phyloP scores from a whole-genome alignment of 2,888 invertebrate genomes.

The Blera fallax region DNA sequence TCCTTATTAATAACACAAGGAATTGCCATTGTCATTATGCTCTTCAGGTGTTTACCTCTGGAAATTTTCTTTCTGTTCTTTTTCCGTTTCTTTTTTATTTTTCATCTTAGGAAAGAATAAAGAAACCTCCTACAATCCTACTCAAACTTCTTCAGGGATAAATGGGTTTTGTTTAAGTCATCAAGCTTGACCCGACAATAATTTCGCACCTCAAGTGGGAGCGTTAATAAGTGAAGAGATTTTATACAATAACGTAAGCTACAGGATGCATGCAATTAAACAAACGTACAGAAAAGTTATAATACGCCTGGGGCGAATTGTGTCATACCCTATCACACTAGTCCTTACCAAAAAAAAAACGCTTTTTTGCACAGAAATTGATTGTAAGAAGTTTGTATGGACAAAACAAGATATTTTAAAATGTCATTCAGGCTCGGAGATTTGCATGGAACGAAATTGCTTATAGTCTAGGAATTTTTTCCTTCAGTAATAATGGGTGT shows the following conservation, averaged over 20 bases:
- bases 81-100: background rate
- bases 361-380: too few relatives aligned
- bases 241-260: slow-evolving; percentile 49
- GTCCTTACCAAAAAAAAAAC: too few relatives aligned
- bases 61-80: slow-evolving; percentile 24
- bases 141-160: slow-evolving; percentile 23
- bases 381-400: too few relatives aligned
- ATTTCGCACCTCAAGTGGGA: slow-evolving; percentile 44
- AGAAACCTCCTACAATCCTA: slow-evolving; percentile 15
- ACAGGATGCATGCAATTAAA: slow-evolving; percentile 10
- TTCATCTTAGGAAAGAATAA: background rate
- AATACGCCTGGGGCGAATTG: too few relatives aligned
- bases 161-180: slow-evolving; percentile 56
- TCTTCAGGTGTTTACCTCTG: slow-evolving; percentile 56
- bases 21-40: slow-evolving; percentile 70
- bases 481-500: too few relatives aligned
- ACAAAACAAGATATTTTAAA: too few relatives aligned
- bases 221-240: slow-evolving; percentile 36
- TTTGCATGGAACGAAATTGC: too few relatives aligned
- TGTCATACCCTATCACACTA: too few relatives aligned
- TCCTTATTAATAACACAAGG: slow-evolving; percentile 71
- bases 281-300: background rate
- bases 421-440: too few relatives aligned
- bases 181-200: slow-evolving; percentile 23
- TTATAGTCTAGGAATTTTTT: too few relatives aligned